Evolutionary conservation across 2,888 invertebrate genomes (phyloP).

Genomic region (Nomada fucata): DNA sequence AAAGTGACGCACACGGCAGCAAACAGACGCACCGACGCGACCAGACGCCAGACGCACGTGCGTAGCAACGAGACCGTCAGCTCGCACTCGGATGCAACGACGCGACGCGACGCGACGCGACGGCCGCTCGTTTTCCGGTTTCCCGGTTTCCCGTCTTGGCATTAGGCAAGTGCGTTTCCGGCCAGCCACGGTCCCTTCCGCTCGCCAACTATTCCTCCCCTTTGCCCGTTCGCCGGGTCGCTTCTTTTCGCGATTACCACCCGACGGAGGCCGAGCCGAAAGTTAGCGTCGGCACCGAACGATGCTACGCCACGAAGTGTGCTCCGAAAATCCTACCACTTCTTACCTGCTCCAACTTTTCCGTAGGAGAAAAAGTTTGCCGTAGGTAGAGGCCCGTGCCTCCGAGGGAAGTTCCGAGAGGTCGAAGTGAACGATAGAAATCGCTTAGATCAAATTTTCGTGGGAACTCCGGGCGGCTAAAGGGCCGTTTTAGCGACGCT

Average conservation of each 20-base stretch:
- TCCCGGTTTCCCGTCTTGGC: conserved; percentile 52
- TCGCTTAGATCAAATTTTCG: no score
- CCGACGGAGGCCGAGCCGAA: not conserved
- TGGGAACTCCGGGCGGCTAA: no score
- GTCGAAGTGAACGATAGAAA: no score
- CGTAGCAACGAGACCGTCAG: conserved; percentile 34
- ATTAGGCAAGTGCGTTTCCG: conserved; percentile 71
- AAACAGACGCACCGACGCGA: conserved; percentile 54
- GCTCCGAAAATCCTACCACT: not conserved
- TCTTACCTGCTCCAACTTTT: no score
- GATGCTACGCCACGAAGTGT: not conserved
- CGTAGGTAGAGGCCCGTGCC: no score
- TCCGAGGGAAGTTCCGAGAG: no score
- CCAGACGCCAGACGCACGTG: conserved; percentile 50
- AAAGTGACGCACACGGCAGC: conserved; percentile 14
- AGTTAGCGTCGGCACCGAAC: not conserved
- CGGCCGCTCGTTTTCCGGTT: conserved; percentile 18
- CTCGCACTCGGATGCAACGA: conserved; percentile 18
- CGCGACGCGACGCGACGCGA: conserved; percentile 8
- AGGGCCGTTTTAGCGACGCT: no score
- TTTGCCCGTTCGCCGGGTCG: not conserved
- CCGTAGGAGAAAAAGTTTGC: no score
- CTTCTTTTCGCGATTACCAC: conserved; percentile 12
- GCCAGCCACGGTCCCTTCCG: conserved; percentile 62
- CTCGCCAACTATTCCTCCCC: conserved; percentile 33